Evolutionary conservation across 2,113 vertebrate genomes (phyloP), one percentile per base, ranked within the genome.

Genomic region (Falco punctatus): DNA sequence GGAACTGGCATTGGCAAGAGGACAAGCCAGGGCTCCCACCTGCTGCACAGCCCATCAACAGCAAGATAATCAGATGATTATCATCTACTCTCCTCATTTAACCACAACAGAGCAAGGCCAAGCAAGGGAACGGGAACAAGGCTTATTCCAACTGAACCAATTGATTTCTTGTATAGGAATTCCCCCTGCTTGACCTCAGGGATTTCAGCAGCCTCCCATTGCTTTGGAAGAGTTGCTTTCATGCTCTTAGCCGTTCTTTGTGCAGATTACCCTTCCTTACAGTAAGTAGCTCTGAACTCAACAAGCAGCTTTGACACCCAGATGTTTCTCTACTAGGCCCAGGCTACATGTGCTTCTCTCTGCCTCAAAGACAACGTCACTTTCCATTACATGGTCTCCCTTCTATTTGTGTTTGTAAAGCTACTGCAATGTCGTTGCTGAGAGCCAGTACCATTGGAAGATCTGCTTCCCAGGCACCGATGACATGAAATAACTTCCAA

Each of bases 1-100:
- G 62, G 52, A 88, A 48, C 72, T 94, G 55, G 17, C 33, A 61
- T 1, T 81, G 55, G 72, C 55, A 59, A 44, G 64, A 94, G 30
- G 35, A 86, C 62, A 81, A 86, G 49, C n/a, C 35, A 64, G 52
- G 40, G 32, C 95, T 88, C 72, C 64, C 69, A 87, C 30, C 61
- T 92, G 44, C 71, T 93, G 24, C 81, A 6, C 64, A 51, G 79
- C 80, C 70, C 8, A 8, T 69, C 81, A 85, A 44, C 18, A 86
- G 66, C 40, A 79, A 70, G 66, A 85, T 94, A 72, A 92, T 87
- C 70, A 73, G 77, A 38, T 77, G 32, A 88, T 86, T 89, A 70
- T n/a, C 86, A 79, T 77, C 86, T 21, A 32, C 62, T 96, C 78
- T 85, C 95, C 95, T 94, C 70, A 91, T 87, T 92, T 95, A 95